Base-by-base conservation (phyloP, 2,113 vertebrate species). In the Megaceryle torquata region DNA sequence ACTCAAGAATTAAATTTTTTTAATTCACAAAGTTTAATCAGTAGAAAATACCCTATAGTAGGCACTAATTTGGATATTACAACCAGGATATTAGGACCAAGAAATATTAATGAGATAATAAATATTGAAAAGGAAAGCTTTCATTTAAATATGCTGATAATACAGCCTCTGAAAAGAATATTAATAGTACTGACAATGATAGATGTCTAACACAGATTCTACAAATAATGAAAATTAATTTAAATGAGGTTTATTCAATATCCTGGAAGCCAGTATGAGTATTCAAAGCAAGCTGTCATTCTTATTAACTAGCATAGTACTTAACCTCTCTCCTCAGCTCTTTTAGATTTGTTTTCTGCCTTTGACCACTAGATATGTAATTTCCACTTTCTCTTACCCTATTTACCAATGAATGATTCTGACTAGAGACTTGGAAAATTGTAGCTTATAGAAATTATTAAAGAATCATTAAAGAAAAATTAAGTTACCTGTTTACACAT, bases 41-140 rank as follows among this genome's bases (percentile, higher is more conserved):
- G 59, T 95, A 91, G 96, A 96, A 96, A 84, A 88, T 91, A 56
- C 74, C 88, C 82, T 77, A 65, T 80, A 86, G 67, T 88, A 82
- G 84, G 69, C 83, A 78, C 91, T 95, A 75, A 95, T 96, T 97
- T 97, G 94, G 86, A 75, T 93, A 48, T 97, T 97, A 86, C 91
- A 93, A 89, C 51, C 59, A 75, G 72, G 85, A 92, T 94, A 90
- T 95, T 92, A 84, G 64, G 72, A 78, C 56, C 60, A 75, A 95
- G 92, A 95, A 94, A 95, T 95, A 95, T 95, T 95, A 95, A 95
- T 95, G 87, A 87, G 88, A 92, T 97, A 96, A 95, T 96, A 96
- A 96, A 96, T 95, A 97, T 93, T 96, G 93, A 96, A 96, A 95
- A 92, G 90, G 72, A 92, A 94, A 87, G 74, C 80, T 94, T 97